A percentile compares a stretch with the other conserved stretches of the same genome.
These are phyloP conservation scores for Tetramorium bicarinatum DNA, from an alignment of 2,888 invertebrate genomes.

Conservation along the genomic window DNA sequence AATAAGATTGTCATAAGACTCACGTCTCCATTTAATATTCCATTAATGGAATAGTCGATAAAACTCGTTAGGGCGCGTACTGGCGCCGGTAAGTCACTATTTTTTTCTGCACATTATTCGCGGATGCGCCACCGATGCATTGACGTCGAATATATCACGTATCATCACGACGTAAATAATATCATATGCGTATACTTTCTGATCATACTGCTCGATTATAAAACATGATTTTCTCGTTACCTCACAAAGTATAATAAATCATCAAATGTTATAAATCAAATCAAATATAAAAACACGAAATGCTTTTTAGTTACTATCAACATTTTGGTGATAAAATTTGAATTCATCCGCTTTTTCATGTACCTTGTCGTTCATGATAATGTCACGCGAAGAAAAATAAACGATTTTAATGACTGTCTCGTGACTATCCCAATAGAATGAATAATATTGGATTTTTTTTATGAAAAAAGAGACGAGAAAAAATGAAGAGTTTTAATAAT, in stretches of 20 bases:
- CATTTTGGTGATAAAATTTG: conserved; percentile 24
- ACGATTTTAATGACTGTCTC: conserved; percentile 20
- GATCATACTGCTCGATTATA: background rate
- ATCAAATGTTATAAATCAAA: conserved; percentile 41
- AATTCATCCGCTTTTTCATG: background rate
- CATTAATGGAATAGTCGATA: conserved; percentile 3
- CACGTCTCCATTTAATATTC: conserved; percentile 3
- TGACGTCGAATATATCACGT: no score
- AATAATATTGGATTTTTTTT: background rate
- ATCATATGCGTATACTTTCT: background rate
- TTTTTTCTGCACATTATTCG: conserved; percentile 17
- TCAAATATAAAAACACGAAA: conserved; percentile 8
- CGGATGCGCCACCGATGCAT: background rate
- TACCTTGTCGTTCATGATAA: background rate
- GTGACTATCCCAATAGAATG: background rate
- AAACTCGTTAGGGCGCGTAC: background rate
- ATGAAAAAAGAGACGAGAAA: background rate
- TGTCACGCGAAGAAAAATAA: background rate
- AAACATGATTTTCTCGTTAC: conserved; percentile 6
- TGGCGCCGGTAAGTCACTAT: background rate
- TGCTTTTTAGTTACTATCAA: background rate
- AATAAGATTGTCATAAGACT: conserved; percentile 1
- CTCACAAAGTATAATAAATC: conserved; percentile 33
- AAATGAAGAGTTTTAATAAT: background rate
- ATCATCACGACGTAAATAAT: no score